These are phyloP conservation scores for Siniperca undulata DNA, from an alignment of 2,797 vertebrate species.

Conservation along the genomic window DNA sequence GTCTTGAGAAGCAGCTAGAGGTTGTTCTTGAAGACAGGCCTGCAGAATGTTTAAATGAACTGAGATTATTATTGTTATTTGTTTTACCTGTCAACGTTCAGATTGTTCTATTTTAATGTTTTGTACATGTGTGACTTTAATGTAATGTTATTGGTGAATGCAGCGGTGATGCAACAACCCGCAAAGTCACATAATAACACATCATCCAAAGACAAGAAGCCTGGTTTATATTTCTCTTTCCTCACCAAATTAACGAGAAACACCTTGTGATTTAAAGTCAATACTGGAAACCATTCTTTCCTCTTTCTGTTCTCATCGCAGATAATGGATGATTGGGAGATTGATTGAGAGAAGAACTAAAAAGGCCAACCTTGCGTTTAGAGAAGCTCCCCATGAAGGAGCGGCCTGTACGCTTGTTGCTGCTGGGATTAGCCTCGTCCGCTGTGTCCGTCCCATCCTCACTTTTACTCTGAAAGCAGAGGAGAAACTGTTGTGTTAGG, in stretches of 20 bases:
- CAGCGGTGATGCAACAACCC: too few species aligned
- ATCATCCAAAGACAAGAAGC: neutral
- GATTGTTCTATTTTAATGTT: too few species aligned
- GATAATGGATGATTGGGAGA: neutral
- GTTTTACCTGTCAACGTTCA: too few species aligned
- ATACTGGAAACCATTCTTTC: neutral
- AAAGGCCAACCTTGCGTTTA: constrained; percentile 90
- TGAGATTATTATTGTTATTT: too few species aligned
- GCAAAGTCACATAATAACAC: neutral
- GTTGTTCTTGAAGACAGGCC: too few species aligned
- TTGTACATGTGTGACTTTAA: too few species aligned
- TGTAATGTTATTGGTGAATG: too few species aligned
- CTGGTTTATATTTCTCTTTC: neutral
- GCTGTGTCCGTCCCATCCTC: constrained; percentile 88
- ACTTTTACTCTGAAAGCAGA: constrained; percentile 83
- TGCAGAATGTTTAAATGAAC: too few species aligned
- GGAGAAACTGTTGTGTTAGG: neutral
- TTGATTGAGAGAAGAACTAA: neutral
- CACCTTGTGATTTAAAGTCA: neutral
- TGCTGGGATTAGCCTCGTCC: constrained; percentile 85
- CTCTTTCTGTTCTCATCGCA: neutral
- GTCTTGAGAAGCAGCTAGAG: too few species aligned
- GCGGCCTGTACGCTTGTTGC: constrained; percentile 85
- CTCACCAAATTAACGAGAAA: neutral
- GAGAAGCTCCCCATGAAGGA: constrained; percentile 93